phyloP scores from a whole-genome alignment of 2,888 invertebrate genomes.

The Callinectes sapidus region DNA sequence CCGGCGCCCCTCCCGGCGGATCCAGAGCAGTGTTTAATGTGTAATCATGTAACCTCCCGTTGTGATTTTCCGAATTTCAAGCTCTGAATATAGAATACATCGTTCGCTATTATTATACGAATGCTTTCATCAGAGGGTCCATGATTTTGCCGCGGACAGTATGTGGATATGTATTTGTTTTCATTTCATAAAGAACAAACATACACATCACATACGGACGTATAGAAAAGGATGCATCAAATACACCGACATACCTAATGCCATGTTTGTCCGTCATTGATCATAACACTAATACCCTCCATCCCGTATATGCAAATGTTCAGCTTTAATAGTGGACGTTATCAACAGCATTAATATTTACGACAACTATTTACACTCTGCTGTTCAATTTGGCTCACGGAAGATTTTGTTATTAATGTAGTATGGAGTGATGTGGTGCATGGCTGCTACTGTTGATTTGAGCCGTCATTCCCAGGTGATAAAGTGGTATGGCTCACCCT shows the following conservation, averaged over 20 bases:
- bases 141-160: background rate
- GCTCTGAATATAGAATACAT: background rate
- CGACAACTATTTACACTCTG: constrained; percentile 17
- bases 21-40: constrained; percentile 21
- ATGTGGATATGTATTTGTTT: background rate
- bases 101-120: background rate
- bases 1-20: background rate
- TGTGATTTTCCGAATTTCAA: constrained; percentile 11
- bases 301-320: background rate
- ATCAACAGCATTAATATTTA: constrained; percentile 25
- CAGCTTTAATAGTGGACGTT: constrained; percentile 12
- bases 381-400: background rate
- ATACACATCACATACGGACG: background rate
- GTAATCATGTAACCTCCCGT: background rate
- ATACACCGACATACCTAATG: background rate
- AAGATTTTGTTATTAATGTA: constrained; percentile 22
- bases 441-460: background rate
- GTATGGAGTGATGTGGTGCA: background rate
- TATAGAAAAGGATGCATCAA: background rate
- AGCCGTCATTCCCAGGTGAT: background rate
- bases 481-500: background rate
- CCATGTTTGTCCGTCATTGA: constrained; percentile 11
- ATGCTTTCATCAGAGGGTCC: background rate
- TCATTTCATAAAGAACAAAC: background rate
- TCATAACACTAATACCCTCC: constrained; percentile 6